These are phyloP conservation scores for Oncorhynchus tshawytscha DNA, from an alignment of 2,113 vertebrate genomes.

Conservation along the genomic window DNA sequence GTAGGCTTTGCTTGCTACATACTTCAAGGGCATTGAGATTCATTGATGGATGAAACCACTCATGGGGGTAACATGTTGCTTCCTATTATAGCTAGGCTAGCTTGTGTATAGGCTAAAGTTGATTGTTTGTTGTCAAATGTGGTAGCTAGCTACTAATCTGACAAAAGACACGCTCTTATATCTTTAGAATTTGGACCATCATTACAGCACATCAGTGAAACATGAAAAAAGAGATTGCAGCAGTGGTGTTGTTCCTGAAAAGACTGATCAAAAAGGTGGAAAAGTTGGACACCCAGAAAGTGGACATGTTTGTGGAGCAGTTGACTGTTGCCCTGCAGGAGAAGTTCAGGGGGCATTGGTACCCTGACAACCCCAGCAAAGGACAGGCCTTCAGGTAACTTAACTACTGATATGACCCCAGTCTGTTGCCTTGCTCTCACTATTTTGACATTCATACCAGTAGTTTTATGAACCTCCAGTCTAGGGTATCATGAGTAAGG, in stretches of 20 bases:
- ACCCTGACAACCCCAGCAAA: constrained; percentile 70
- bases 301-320: constrained; percentile 69
- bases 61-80: no score
- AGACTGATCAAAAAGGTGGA: constrained; percentile 61
- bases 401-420: no score
- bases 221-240: constrained; percentile 78
- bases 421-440: no score
- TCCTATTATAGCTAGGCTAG: no score
- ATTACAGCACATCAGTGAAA: constrained; percentile 45
- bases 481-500: no score
- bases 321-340: constrained; percentile 67
- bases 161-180: neutral
- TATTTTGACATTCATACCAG: no score
- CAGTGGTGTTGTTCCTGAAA: constrained; percentile 74
- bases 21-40: neutral
- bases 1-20: neutral
- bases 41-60: no score
- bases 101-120: neutral
- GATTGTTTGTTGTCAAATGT: neutral
- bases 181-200: constrained; percentile 24
- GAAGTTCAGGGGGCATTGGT: constrained; percentile 77
- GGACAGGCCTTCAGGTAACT: constrained; percentile 77
- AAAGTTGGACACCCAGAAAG: constrained; percentile 58
- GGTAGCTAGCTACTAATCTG: no score
- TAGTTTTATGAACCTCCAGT: no score